phyloP scores from a whole-genome alignment of 2,888 invertebrate genomes.

The Agrotis ipsilon region DNA sequence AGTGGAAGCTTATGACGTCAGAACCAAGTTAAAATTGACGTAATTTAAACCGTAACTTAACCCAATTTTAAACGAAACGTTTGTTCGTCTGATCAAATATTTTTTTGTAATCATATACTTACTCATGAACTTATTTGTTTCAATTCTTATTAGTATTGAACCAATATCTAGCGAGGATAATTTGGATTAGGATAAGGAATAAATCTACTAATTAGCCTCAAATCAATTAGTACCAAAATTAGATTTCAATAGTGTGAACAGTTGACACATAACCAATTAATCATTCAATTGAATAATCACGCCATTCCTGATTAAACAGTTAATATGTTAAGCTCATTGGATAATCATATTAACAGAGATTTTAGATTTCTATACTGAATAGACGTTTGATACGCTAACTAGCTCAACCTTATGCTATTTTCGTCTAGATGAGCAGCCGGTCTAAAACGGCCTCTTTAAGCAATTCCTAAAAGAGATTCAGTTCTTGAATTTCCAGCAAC shows the following conservation, averaged over 20 bases:
- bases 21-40: too few relatives aligned
- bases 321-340: neutral
- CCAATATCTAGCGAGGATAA: too few relatives aligned
- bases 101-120: too few relatives aligned
- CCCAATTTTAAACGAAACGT: too few relatives aligned
- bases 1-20: too few relatives aligned
- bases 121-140: too few relatives aligned
- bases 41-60: too few relatives aligned
- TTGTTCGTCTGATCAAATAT: too few relatives aligned
- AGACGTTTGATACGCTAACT: neutral
- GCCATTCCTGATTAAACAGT: neutral
- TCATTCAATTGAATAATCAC: neutral
- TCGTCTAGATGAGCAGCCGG: neutral
- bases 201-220: neutral
- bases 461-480: too few relatives aligned
- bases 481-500: too few relatives aligned
- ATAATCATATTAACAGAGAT: neutral
- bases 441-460: too few relatives aligned
- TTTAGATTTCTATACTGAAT: conserved; percentile 8
- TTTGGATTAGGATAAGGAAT: neutral
- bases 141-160: too few relatives aligned
- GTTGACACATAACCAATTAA: neutral
- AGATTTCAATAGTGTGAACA: neutral
- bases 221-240: neutral
- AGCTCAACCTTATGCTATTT: conserved; percentile 2